Conservation (phyloP, 2,888 invertebrate species). For the Nomada hirtipes region DNA sequence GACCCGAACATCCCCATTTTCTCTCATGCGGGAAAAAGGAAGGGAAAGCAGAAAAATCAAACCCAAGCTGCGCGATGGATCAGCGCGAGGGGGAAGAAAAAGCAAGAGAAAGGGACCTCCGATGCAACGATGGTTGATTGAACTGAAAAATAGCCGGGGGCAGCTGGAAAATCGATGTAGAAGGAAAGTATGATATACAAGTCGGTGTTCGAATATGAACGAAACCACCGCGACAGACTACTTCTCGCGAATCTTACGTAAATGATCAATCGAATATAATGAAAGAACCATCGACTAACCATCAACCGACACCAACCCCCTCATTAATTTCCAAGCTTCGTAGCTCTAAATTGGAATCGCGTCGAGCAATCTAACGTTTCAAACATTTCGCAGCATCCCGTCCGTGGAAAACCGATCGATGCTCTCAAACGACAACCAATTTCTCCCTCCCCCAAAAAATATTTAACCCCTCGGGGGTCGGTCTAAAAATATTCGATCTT, state of each 20-base stretch:
- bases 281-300: no score
- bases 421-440: no score
- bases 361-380: no score
- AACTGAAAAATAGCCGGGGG: conserved; percentile 26
- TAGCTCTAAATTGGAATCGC: no score
- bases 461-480: no score
- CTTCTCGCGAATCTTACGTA: background rate
- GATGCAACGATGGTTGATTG: conserved; percentile 1
- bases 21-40: background rate
- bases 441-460: background rate
- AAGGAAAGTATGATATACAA: background rate
- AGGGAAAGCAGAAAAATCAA: background rate
- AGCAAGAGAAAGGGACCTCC: background rate
- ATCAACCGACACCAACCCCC: no score
- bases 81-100: background rate
- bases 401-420: no score
- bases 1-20: conserved; percentile 18
- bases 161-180: conserved; percentile 27
- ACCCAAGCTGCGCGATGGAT: background rate
- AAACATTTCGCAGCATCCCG: no score
- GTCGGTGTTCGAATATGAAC: conserved; percentile 8
- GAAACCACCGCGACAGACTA: background rate
- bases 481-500: no score
- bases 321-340: no score
- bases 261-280: background rate